Percentiles rank a stretch among this genome's conserved stretches.
Evolutionary conservation across 2,797 vertebrate genomes (phyloP).

Genomic region (Yasuhikotakia modesta): DNA sequence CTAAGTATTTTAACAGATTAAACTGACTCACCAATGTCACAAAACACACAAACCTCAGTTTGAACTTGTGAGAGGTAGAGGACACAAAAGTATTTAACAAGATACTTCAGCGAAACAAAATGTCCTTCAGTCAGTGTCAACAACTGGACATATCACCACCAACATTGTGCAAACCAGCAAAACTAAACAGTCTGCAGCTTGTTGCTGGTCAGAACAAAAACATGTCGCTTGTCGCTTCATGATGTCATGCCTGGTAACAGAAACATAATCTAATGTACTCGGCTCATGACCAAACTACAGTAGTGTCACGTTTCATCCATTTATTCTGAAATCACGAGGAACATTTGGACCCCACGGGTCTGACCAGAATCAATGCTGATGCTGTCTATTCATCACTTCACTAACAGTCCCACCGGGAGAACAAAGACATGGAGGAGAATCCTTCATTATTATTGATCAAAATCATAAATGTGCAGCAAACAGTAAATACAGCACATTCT

Average conservation of each 20-base stretch:
- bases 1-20: not conserved
- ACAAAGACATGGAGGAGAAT: not conserved
- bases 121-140: constrained; percentile 32
- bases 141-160: constrained; percentile 13
- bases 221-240: not conserved
- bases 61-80: not conserved
- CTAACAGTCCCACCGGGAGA: constrained; percentile 32
- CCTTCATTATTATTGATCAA: constrained; percentile 29
- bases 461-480: constrained; percentile 22
- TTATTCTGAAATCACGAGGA: not conserved
- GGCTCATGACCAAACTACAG: not conserved
- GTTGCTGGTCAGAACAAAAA: too few relatives aligned
- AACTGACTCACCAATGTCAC: too few relatives aligned
- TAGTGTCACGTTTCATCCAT: not conserved
- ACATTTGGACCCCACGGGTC: not conserved
- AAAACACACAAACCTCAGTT: constrained; percentile 11
- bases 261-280: not conserved
- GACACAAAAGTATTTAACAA: not conserved
- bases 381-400: constrained; percentile 32
- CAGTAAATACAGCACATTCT: not conserved
- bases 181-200: too few relatives aligned
- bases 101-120: not conserved
- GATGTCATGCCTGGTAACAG: not conserved
- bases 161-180: not conserved
- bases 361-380: constrained; percentile 10